phyloP scores from a whole-genome alignment of 2,888 invertebrate genomes.

The Agrochola macilenta region DNA sequence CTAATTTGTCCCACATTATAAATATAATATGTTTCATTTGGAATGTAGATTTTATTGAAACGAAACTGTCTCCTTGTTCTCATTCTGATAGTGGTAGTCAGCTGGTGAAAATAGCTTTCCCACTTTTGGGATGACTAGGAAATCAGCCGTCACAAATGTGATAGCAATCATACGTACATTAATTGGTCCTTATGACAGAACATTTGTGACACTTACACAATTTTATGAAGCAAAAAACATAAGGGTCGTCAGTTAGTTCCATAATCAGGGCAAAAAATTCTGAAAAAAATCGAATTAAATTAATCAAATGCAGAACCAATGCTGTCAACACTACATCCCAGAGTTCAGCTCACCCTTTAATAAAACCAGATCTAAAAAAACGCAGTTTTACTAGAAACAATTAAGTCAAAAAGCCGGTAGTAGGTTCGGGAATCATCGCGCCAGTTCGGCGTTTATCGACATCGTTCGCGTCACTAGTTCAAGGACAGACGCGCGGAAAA shows the following conservation, averaged over 20 bases:
- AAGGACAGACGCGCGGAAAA: conserved; percentile 75
- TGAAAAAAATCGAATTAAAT: background rate
- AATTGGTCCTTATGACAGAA: background rate
- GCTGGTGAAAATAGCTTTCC: background rate
- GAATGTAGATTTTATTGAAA: conserved; percentile 21
- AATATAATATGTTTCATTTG: conserved; percentile 7
- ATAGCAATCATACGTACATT: background rate
- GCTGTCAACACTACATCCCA: too few species aligned
- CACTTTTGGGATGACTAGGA: background rate
- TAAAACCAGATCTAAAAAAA: too few species aligned
- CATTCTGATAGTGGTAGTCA: background rate
- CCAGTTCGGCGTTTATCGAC: conserved; percentile 61
- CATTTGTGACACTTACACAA: background rate
- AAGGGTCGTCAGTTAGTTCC: background rate
- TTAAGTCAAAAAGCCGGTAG: background rate
- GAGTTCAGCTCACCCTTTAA: background rate
- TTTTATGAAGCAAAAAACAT: background rate
- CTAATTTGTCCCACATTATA: conserved; percentile 11
- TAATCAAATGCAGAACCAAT: background rate
- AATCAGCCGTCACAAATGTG: background rate
- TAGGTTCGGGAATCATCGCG: conserved; percentile 36
- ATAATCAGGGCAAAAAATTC: background rate
- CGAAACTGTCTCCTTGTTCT: conserved; percentile 14
- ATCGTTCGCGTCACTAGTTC: conserved; percentile 73
- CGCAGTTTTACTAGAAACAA: background rate